These are phyloP conservation scores for Galeruca laticollis DNA, from an alignment of 2,888 invertebrate genomes.

Conservation along the genomic window DNA sequence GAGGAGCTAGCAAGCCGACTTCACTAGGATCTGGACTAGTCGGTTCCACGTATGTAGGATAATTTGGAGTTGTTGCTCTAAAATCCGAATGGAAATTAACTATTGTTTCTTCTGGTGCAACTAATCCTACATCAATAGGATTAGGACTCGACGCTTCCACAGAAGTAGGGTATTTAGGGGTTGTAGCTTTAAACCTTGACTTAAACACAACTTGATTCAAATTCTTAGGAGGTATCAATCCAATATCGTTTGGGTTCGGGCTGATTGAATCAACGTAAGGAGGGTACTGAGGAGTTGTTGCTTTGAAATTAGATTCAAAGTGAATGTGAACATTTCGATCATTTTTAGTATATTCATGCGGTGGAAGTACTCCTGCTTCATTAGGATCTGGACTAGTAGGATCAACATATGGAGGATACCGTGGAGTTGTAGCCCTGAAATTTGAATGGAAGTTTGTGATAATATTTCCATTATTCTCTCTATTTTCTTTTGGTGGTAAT, in stretches of 20 bases:
- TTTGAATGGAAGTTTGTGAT: constrained; percentile 51
- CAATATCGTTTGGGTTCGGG: constrained; percentile 48
- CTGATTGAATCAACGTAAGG: constrained; percentile 45
- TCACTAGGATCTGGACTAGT: constrained; percentile 51
- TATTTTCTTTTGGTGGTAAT: constrained; percentile 48
- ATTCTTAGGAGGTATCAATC: constrained; percentile 51
- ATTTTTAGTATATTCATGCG: constrained; percentile 32
- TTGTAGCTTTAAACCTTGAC: constrained; percentile 56
- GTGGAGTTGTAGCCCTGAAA: constrained; percentile 40
- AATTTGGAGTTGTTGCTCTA: constrained; percentile 53
- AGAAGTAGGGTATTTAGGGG: constrained; percentile 55
- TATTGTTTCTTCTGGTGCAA: constrained; percentile 48
- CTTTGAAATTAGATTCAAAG: constrained; percentile 54
- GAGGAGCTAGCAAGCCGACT: constrained; percentile 48
- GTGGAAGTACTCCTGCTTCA: constrained; percentile 53
- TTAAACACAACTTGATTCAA: constrained; percentile 48
- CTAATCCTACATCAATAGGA: constrained; percentile 53
- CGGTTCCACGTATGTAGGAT: constrained; percentile 53
- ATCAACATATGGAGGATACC: constrained; percentile 53
- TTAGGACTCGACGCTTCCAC: constrained; percentile 55
- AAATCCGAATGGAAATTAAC: constrained; percentile 53
- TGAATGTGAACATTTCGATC: constrained; percentile 20
- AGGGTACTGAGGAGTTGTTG: constrained; percentile 57
- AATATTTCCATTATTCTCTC: background rate
- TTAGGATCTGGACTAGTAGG: constrained; percentile 53